phyloP scores from a whole-genome alignment of 2,797 vertebrate species.

The Liasis olivaceus region DNA sequence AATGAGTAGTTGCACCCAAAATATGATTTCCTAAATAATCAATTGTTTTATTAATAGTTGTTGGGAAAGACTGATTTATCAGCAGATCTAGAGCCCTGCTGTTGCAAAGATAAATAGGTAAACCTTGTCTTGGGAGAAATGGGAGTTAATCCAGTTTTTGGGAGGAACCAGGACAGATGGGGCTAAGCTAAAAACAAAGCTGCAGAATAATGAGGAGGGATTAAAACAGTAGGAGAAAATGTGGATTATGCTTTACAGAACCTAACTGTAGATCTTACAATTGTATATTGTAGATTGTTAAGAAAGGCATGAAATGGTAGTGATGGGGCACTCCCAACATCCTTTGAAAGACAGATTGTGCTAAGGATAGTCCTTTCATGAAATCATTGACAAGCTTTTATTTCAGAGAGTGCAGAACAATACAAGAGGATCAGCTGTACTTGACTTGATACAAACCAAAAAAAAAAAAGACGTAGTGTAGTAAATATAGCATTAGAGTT shows the following conservation, averaged over 20 bases:
- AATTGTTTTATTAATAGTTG: background rate
- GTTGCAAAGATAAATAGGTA: background rate
- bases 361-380: background rate
- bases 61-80: background rate
- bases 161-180: background rate
- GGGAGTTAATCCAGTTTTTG: background rate
- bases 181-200: background rate
- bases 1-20: background rate
- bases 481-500: background rate
- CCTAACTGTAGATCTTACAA: background rate
- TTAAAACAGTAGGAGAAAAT: background rate
- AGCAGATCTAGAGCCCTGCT: background rate
- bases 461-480: background rate
- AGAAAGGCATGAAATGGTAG: background rate
- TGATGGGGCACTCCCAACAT: background rate
- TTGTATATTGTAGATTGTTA: background rate
- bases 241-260: background rate
- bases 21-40: background rate
- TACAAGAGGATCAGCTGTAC: background rate
- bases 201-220: background rate
- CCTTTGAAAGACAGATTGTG: background rate
- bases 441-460: background rate
- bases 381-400: background rate
- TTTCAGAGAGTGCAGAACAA: background rate
- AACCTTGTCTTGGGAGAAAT: background rate